A percentile compares a stretch with the other conserved stretches of the same genome.
Conservation (phyloP, 2,888 invertebrate species). For the Helleia helle region DNA sequence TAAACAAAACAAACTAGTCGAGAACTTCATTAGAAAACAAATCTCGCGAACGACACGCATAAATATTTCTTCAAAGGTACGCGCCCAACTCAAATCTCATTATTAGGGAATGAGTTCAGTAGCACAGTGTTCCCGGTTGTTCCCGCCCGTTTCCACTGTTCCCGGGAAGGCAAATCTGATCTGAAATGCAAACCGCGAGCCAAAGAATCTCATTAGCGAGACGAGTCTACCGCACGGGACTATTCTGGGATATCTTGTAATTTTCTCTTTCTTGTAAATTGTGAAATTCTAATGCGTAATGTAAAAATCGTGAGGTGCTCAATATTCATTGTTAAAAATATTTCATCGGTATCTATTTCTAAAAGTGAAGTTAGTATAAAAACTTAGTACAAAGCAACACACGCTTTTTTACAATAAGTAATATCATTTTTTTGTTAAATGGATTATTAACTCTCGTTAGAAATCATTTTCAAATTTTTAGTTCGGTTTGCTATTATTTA, state of each 20-base stretch:
- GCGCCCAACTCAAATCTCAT: constrained; percentile 29
- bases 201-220: constrained; percentile 71
- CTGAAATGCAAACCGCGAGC: constrained; percentile 70
- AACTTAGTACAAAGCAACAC: too few species aligned
- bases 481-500: too few species aligned
- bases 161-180: constrained; percentile 37
- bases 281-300: too few species aligned
- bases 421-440: too few species aligned
- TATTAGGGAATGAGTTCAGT: constrained; percentile 42
- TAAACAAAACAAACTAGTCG: neutral
- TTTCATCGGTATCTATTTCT: too few species aligned
- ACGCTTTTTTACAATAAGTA: too few species aligned
- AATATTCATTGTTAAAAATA: too few species aligned
- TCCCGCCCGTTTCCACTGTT: constrained; percentile 10
- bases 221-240: constrained; percentile 35
- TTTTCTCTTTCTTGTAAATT: too few species aligned
- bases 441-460: too few species aligned
- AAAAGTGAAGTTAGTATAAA: too few species aligned
- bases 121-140: constrained; percentile 25
- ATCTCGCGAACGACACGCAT: neutral
- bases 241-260: constrained; percentile 49
- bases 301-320: too few species aligned
- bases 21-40: constrained; percentile 12
- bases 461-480: too few species aligned
- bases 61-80: constrained; percentile 8